These are phyloP conservation scores for Chaetogeoica ovagalla DNA, from an alignment of 2,888 invertebrate genomes.

Conservation along the genomic window DNA sequence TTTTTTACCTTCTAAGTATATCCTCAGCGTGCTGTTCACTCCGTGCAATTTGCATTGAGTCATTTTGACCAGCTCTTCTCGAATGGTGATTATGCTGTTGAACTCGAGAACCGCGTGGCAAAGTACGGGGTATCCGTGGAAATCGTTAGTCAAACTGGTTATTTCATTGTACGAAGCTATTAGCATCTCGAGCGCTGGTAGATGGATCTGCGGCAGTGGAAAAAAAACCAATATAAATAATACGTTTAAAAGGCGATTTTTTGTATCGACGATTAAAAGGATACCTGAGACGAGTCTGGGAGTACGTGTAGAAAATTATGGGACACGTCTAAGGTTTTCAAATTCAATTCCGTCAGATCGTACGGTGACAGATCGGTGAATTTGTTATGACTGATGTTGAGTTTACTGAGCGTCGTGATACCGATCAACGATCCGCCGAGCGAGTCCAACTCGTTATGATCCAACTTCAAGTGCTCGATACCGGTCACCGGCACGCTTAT, in stretches of 20 bases:
- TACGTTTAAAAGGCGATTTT: neutral
- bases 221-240: neutral
- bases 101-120: constrained; percentile 79
- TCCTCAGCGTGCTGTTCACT: constrained; percentile 75
- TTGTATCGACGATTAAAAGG: neutral
- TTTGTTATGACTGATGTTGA: constrained; percentile 77
- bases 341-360: constrained; percentile 76
- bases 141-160: constrained; percentile 75
- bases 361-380: constrained; percentile 74
- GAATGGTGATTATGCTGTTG: constrained; percentile 74
- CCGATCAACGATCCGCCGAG: constrained; percentile 77
- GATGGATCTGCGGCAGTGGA: constrained; percentile 68
- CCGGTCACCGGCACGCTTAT: constrained; percentile 68
- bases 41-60: constrained; percentile 79
- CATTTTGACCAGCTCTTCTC: constrained; percentile 75
- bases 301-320: constrained; percentile 75
- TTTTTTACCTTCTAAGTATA: constrained; percentile 76
- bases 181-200: constrained; percentile 75
- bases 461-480: constrained; percentile 72
- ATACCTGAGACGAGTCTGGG: constrained; percentile 81
- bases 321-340: constrained; percentile 76
- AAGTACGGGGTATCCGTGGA: constrained; percentile 78
- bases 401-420: constrained; percentile 70
- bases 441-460: constrained; percentile 72
- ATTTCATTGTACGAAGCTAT: constrained; percentile 78